phyloP scores from a whole-genome alignment of 2,888 invertebrate genomes.

The Neoitamus cyanurus region DNA sequence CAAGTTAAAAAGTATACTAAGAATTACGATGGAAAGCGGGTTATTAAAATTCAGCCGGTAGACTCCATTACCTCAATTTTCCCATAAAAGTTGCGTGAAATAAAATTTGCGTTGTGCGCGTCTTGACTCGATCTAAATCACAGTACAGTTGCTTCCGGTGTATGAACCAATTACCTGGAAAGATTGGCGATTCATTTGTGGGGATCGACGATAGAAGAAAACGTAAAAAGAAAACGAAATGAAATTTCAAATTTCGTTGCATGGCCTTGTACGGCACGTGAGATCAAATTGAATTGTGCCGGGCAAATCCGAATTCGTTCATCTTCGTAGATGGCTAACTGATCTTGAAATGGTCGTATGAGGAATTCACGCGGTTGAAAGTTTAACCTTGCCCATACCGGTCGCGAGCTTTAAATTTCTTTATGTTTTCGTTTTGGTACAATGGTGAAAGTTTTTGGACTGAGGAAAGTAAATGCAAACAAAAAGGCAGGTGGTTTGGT shows the following conservation, averaged over 20 bases:
- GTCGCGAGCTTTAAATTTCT: background rate
- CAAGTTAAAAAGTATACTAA: background rate
- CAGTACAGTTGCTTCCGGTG: background rate
- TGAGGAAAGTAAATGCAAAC: background rate
- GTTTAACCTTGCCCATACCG: background rate
- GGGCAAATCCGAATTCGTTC: background rate
- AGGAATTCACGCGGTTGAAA: background rate
- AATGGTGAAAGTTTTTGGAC: background rate
- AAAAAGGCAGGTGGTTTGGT: background rate
- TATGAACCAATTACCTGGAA: background rate
- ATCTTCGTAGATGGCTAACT: background rate
- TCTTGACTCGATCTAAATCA: background rate
- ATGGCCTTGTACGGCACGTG: background rate
- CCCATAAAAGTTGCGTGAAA: background rate
- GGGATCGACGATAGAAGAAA: background rate
- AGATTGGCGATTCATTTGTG: background rate
- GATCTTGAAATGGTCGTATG: background rate
- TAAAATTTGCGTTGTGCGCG: background rate
- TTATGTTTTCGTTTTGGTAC: conserved; percentile 1
- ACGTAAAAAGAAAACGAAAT: background rate
- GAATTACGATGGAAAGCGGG: background rate
- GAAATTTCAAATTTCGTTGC: background rate
- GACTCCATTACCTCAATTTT: background rate
- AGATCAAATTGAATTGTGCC: background rate
- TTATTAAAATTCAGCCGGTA: background rate